A percentile compares a stretch with the other conserved stretches of the same genome.
Conservation (phyloP, 2,888 invertebrate species). For the Cryptocephalus moraei region DNA sequence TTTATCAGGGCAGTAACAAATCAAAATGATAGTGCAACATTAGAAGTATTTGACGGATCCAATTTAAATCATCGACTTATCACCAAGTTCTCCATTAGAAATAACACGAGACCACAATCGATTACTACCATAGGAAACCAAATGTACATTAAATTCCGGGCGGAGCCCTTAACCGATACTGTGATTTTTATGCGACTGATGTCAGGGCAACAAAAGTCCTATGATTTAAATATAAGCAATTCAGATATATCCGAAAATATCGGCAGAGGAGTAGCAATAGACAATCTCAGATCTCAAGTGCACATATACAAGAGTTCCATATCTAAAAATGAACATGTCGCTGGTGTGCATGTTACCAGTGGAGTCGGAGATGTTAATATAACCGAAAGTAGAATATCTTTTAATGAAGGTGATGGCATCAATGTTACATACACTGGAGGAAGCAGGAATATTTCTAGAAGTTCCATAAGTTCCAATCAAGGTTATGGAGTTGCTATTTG, state of each 20-base stretch:
- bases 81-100: slow-evolving; percentile 62
- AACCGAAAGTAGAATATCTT: slow-evolving; percentile 78
- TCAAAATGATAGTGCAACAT: slow-evolving; percentile 60
- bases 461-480: slow-evolving; percentile 75
- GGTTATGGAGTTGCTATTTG: slow-evolving; percentile 85
- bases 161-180: slow-evolving; percentile 60
- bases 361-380: slow-evolving; percentile 93
- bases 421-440: slow-evolving; percentile 96
- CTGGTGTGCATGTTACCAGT: slow-evolving; percentile 80
- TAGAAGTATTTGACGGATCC: slow-evolving; percentile 72
- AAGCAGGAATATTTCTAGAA: slow-evolving; percentile 80
- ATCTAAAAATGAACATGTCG: slow-evolving; percentile 79
- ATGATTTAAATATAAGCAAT: slow-evolving; percentile 79
- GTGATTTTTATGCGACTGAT: slow-evolving; percentile 70
- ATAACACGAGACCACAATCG: slow-evolving; percentile 81
- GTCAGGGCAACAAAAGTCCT: slow-evolving; percentile 66
- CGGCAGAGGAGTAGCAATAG: slow-evolving; percentile 89
- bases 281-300: slow-evolving; percentile 82
- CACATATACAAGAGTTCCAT: slow-evolving; percentile 75
- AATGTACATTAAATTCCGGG: slow-evolving; percentile 69
- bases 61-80: slow-evolving; percentile 60
- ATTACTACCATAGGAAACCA: slow-evolving; percentile 72
- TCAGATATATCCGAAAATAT: slow-evolving; percentile 81
- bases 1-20: slow-evolving; percentile 74
- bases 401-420: slow-evolving; percentile 88